Evolutionary conservation across 2,113 vertebrate genomes (phyloP).

Genomic region (Halcyon malimbica): DNA sequence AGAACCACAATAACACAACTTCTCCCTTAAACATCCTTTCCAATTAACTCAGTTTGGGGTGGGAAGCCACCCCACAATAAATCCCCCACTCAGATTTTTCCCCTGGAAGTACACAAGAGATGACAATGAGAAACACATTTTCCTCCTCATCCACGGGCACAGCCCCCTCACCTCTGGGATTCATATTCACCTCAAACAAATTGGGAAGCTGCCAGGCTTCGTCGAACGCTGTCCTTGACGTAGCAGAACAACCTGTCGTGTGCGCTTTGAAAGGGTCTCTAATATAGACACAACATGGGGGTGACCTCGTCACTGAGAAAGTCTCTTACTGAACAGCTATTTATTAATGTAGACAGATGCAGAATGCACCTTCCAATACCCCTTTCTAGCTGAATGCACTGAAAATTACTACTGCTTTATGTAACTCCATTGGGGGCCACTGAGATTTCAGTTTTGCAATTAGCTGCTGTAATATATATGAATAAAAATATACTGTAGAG

Average conservation of each 20-base stretch:
- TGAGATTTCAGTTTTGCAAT: slow-evolving; percentile 37
- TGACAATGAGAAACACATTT: neutral
- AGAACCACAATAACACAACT: neutral
- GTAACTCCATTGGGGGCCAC: neutral
- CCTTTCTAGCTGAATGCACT: slow-evolving; percentile 7
- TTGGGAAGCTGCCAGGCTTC: neutral
- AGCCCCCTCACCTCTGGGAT: neutral
- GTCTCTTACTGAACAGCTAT: neutral
- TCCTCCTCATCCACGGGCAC: neutral
- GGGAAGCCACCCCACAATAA: neutral
- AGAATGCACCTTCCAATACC: slow-evolving; percentile 17
- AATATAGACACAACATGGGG: neutral
- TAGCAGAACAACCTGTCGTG: neutral
- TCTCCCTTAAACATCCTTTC: neutral
- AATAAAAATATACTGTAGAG: slow-evolving; percentile 1
- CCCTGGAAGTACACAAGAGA: fast-evolving
- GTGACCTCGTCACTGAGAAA: neutral
- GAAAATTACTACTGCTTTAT: slow-evolving; percentile 31
- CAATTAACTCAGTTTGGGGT: neutral
- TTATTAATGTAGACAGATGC: slow-evolving; percentile 47
- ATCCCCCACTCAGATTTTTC: neutral
- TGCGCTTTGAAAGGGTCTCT: slow-evolving; percentile 5
- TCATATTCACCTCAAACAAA: neutral
- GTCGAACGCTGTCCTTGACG: neutral
- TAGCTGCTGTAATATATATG: neutral